phyloP scores from a whole-genome alignment of 2,888 invertebrate species.

The Archaeoteleia sp. region DNA sequence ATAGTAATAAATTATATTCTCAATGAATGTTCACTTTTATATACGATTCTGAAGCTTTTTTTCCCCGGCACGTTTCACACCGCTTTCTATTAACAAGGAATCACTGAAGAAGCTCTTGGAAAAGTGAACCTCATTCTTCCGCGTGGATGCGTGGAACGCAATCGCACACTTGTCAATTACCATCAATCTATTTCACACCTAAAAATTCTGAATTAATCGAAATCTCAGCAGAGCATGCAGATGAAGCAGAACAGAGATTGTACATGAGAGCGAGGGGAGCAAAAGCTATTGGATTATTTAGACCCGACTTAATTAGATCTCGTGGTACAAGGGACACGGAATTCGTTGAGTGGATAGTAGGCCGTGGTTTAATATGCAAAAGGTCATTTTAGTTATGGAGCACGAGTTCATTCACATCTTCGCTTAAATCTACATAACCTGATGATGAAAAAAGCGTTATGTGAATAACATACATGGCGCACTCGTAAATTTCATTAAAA shows the following conservation, averaged over 20 bases:
- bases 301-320: conserved; percentile 50
- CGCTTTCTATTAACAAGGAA: conserved; percentile 36
- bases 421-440: conserved; percentile 50
- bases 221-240: conserved; percentile 40
- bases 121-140: conserved; percentile 53
- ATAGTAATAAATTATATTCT: too few species aligned
- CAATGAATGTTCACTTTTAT: too few species aligned
- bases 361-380: conserved; percentile 52
- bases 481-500: conserved; percentile 52
- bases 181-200: conserved; percentile 53
- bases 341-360: conserved; percentile 44
- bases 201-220: conserved; percentile 56
- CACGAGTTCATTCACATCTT: conserved; percentile 36
- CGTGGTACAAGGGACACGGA: conserved; percentile 30
- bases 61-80: conserved; percentile 12
- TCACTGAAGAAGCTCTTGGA: conserved; percentile 30
- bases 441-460: conserved; percentile 42
- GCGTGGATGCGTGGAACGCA: conserved; percentile 46
- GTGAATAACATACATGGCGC: conserved; percentile 17
- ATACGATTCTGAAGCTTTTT: too few species aligned
- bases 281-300: conserved; percentile 54
- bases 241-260: conserved; percentile 34
- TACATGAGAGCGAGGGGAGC: conserved; percentile 8
- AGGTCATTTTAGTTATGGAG: conserved; percentile 52
- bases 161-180: conserved; percentile 56